Evolutionary conservation across 2,797 vertebrate genomes (phyloP), one percentile per base, ranked within the genome.

Genomic region (Echiichthys vipera): DNA sequence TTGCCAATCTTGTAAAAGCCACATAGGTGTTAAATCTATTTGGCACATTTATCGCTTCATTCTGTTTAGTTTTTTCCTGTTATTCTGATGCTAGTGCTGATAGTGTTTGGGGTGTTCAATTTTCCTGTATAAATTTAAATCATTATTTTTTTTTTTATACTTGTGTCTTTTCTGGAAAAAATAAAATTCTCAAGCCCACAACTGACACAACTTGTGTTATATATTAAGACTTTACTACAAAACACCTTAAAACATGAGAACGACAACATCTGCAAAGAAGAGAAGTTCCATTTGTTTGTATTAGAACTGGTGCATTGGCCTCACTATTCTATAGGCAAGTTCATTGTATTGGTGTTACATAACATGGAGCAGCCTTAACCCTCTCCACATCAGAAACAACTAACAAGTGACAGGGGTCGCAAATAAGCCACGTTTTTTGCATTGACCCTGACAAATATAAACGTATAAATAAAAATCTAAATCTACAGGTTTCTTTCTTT

Each of bases 201-300:
- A 22, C 20, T 5, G 32, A 29, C 7, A 10, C 17, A n/a, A n/a
- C 15, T 18, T 22, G 2, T 46, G 8, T 11, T 30, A 36, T 4
- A 29, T 61, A 7, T 47, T 53, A 18, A 63, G 18, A 20, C 18
- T 36, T 45, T 8, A 39, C 14, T 57, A 51, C 2, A 14, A 29
- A 43, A 11, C 0, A 11, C 18, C 11, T n/a, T 22, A 17, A 51
- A 9, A 42, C 3, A 34, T 0, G 0, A 69, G n/a, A 39, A 55
- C 18, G 14, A 46, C 43, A 62, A 75, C 54, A 45, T 72, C 68
- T 37, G 53, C 51, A 76, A 45, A 68, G 45, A 45, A 68, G 45
- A 56, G 6, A 3, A 45, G n/a, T 22, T 43, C 8, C 5, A 36
- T 32, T 17, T 36, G 4, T 27, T 39, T 6, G n/a, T 39, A 29